Percentiles rank a stretch among this genome's conserved stretches.
Evolutionary conservation across 30 jellyfish, hydroid and myxozoan genomes (phyloP).

Genomic region (Pseudorhiza aurosa): DNA sequence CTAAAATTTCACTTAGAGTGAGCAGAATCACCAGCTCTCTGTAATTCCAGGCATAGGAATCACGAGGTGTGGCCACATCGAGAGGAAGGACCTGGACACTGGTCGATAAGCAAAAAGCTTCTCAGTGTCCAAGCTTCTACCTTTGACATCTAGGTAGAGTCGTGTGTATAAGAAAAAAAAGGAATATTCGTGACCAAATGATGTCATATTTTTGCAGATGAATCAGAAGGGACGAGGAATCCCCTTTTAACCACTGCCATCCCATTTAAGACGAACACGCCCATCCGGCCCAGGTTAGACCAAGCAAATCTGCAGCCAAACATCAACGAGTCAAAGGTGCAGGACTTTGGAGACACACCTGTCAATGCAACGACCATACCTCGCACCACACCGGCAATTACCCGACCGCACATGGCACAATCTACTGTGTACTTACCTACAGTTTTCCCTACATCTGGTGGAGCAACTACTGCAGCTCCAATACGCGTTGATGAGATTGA

Average conservation of each 20-base stretch:
- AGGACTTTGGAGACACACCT: background rate
- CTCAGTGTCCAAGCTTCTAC: too few relatives aligned
- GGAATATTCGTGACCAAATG: too few relatives aligned
- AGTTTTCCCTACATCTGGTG: constrained; percentile 11
- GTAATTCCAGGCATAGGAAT: too few relatives aligned
- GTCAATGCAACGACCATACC: constrained; percentile 19
- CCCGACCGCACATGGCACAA: constrained; percentile 5
- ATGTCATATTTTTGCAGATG: too few relatives aligned
- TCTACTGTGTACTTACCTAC: constrained; percentile 7
- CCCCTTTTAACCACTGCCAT: constrained; percentile 15
- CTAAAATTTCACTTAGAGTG: too few relatives aligned
- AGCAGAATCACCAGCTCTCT: too few relatives aligned
- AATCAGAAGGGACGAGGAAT: too few relatives aligned
- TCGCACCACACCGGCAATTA: background rate
- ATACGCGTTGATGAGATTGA: background rate
- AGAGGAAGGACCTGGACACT: too few relatives aligned
- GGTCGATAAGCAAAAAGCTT: too few relatives aligned
- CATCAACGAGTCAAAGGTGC: constrained; percentile 32
- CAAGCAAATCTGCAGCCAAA: constrained; percentile 57
- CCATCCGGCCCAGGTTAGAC: constrained; percentile 51
- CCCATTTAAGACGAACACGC: constrained; percentile 20
- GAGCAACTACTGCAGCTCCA: constrained; percentile 5
- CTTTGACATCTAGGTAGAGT: too few relatives aligned
- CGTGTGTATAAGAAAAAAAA: too few relatives aligned
- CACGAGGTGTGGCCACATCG: too few relatives aligned